Base-by-base conservation (phyloP, 2,888 invertebrate genomes). In the Rhabditoides inermis region DNA sequence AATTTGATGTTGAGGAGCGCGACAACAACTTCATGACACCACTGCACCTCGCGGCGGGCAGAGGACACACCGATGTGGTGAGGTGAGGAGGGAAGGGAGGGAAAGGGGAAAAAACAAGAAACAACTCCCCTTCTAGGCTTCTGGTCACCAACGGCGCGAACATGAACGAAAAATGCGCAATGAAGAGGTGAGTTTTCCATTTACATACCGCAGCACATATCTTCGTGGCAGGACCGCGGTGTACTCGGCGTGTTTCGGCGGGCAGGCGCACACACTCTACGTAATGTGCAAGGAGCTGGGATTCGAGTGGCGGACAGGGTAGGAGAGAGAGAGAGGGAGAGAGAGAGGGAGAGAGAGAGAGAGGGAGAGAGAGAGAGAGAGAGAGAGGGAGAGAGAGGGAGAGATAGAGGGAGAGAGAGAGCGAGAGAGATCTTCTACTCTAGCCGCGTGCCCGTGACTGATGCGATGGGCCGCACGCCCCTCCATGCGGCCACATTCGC, bases 201-300 rank as follows among this genome's bases (percentile, higher is more conserved):
- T 44, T 44, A 15, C 10, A 44, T 6, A 32, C 1, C 4, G n/a
- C 25, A 10, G n/a, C n/a, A 6, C 2, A 23, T 36, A 25, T 6
- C n/a, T 15, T 36, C 15, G 7, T 52, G 56, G 46, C 50, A 64
- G 73, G 39, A 71, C 73, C 0, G 67, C 73, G 1, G 49, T 75
- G 3, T 73, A 71, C 47, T 70, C 70, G 62, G 70, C 73, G 1
- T 72, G 71, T 49, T 56, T 72, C 35, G 72, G 72, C 1, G 73
- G 74, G 0, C 67, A 74, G 49, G 58, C 68, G 2, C 67, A 68
- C 41, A 71, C 72, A 1, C 57, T 72, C 15, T 55, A 67, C 36
- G 63, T 64, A 18, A 68, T 73, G 72, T 66, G 72, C 30, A 60
- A 58, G 22, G 67, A 67, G 37, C 45, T 67, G 36, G 55, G 67